These are phyloP conservation scores for Pemphredon lugubris DNA, from an alignment of 2,888 invertebrate species.

Conservation along the genomic window DNA sequence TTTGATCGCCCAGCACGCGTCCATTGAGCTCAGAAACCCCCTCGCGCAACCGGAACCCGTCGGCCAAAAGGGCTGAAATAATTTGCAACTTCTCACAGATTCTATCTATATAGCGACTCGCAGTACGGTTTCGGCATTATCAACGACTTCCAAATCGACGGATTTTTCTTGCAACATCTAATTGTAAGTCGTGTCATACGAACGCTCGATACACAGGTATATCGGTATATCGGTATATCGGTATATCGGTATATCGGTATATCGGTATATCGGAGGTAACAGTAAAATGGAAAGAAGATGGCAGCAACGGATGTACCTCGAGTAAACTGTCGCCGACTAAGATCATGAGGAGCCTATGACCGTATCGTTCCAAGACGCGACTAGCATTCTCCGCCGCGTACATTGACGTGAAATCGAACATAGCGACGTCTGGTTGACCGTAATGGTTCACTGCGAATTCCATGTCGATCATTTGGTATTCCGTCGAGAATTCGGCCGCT, in stretches of 20 bases:
- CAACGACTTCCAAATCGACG: neutral
- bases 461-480: conserved; percentile 90
- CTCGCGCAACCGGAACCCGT: conserved; percentile 99
- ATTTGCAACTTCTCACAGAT: too few relatives aligned
- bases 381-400: conserved; percentile 98
- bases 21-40: conserved; percentile 97
- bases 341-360: conserved; percentile 91
- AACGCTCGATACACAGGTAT: too few relatives aligned
- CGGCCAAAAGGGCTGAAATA: conserved; percentile 95
- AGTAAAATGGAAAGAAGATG: too few relatives aligned
- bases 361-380: conserved; percentile 88
- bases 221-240: too few relatives aligned
- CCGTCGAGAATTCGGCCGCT: conserved; percentile 96
- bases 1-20: conserved; percentile 97
- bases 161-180: neutral
- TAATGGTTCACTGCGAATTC: conserved; percentile 99
- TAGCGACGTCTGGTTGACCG: conserved; percentile 97
- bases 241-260: too few relatives aligned
- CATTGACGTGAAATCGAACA: conserved; percentile 99
- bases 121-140: conserved; percentile 6
- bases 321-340: conserved; percentile 98
- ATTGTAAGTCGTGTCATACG: too few relatives aligned
- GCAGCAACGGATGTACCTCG: too few relatives aligned
- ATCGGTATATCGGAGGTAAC: too few relatives aligned
- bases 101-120: too few relatives aligned